Evolutionary conservation across 2,888 invertebrate genomes (phyloP).

Genomic region (Torymus auratus): DNA sequence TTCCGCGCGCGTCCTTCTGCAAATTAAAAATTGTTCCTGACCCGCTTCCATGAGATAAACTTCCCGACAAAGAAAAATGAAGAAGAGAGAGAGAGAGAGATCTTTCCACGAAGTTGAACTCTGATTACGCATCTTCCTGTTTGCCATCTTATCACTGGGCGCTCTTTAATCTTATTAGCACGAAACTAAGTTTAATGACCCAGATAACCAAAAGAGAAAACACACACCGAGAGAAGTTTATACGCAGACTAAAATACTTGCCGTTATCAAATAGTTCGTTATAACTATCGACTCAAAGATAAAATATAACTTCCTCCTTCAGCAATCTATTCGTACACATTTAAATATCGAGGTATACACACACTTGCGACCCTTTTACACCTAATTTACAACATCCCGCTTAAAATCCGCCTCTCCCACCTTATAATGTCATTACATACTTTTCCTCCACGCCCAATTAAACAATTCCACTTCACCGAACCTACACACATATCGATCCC

Average conservation of each 20-base stretch:
- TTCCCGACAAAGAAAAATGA: constrained; percentile 4
- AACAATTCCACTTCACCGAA: no score
- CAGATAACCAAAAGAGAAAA: neutral
- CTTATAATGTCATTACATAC: no score
- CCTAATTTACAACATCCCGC: no score
- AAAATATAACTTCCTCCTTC: no score
- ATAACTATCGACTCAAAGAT: no score
- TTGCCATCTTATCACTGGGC: neutral
- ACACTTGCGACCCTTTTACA: no score
- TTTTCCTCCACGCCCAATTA: no score
- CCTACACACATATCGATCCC: no score
- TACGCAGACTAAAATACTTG: neutral
- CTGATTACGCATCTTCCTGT: constrained; percentile 12
- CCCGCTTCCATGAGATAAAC: constrained; percentile 4
- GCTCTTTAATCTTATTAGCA: neutral
- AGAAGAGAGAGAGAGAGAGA: neutral
- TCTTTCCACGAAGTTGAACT: constrained; percentile 3
- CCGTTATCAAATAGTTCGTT: no score
- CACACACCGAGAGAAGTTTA: neutral
- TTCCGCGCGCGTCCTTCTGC: neutral
- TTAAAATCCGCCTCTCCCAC: no score
- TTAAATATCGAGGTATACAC: no score
- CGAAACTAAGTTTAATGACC: neutral
- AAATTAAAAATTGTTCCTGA: constrained; percentile 23
- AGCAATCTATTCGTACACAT: no score